Evolutionary conservation across 2,797 vertebrate genomes (phyloP).

Genomic region (Semaprochilodus insignis): DNA sequence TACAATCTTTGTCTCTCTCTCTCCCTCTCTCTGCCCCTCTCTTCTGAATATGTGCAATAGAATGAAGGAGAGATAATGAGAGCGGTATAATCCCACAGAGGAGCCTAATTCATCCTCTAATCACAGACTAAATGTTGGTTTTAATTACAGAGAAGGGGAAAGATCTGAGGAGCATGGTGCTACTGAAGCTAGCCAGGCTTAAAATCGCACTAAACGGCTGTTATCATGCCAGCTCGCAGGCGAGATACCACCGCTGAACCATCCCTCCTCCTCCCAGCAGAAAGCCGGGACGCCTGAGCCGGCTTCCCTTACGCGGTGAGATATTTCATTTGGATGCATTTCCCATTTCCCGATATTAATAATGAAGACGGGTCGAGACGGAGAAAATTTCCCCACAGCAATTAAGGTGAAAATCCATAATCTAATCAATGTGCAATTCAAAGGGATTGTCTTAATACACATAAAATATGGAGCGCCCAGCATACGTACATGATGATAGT

Average conservation of each 20-base stretch:
- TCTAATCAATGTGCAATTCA: slow-evolving; percentile 84
- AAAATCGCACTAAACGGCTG: slow-evolving; percentile 17
- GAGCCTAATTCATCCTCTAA: slow-evolving; percentile 76
- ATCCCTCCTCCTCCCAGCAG: slow-evolving; percentile 47
- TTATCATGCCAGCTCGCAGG: slow-evolving; percentile 24
- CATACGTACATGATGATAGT: slow-evolving; percentile 55
- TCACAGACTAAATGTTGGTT: slow-evolving; percentile 76
- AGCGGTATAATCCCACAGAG: slow-evolving; percentile 75
- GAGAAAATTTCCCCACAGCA: slow-evolving; percentile 78
- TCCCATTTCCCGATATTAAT: slow-evolving; percentile 83
- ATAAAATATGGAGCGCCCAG: slow-evolving; percentile 76
- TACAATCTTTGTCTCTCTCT: slow-evolving; percentile 58
- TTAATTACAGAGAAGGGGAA: slow-evolving; percentile 76
- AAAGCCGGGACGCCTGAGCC: slow-evolving; percentile 57
- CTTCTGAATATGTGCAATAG: slow-evolving; percentile 70
- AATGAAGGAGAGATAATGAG: slow-evolving; percentile 76
- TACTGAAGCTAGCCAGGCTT: slow-evolving; percentile 41
- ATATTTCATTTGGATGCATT: slow-evolving; percentile 69
- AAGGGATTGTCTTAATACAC: slow-evolving; percentile 82
- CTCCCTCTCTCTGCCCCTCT: slow-evolving; percentile 60
- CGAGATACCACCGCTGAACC: slow-evolving; percentile 1
- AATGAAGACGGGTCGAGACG: slow-evolving; percentile 78
- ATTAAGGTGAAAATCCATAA: slow-evolving; percentile 84
- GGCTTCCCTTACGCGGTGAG: slow-evolving; percentile 46
- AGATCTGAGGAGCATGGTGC: slow-evolving; percentile 70